Conservation (phyloP, 2,797 vertebrate genomes). For the Sitta carolinensis region DNA sequence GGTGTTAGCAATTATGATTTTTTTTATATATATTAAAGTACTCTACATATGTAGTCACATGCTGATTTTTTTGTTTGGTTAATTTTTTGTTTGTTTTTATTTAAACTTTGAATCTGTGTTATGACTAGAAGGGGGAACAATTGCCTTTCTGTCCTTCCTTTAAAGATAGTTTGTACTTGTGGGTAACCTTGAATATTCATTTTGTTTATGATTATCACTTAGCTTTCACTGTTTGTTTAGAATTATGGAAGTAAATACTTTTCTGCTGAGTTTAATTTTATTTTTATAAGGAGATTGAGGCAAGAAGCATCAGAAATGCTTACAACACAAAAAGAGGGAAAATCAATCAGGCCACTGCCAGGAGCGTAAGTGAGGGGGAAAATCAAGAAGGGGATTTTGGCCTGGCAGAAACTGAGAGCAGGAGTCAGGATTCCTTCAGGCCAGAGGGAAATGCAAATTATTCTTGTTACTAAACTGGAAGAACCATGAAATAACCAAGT, state of each 20-base stretch:
- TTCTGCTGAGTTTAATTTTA: background rate
- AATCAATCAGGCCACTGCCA: background rate
- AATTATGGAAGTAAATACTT: background rate
- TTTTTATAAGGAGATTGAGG: background rate
- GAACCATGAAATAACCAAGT: background rate
- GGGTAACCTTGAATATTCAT: background rate
- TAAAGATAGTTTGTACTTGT: background rate
- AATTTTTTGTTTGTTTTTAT: background rate
- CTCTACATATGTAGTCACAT: background rate
- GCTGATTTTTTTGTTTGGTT: background rate
- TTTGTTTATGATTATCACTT: background rate
- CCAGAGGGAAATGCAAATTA: background rate
- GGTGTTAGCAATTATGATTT: background rate
- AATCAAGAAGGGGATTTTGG: background rate
- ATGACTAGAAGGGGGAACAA: background rate
- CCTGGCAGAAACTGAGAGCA: background rate
- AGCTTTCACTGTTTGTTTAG: background rate
- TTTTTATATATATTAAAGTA: background rate
- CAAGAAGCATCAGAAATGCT: background rate
- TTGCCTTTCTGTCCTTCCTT: background rate
- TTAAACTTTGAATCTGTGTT: background rate
- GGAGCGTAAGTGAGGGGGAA: background rate
- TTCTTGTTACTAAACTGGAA: background rate
- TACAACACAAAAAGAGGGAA: background rate
- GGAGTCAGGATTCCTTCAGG: background rate